Percentiles rank a stretch among this genome's conserved stretches.
Conservation (phyloP, 2,797 vertebrate species). For the Erethizon dorsatum region DNA sequence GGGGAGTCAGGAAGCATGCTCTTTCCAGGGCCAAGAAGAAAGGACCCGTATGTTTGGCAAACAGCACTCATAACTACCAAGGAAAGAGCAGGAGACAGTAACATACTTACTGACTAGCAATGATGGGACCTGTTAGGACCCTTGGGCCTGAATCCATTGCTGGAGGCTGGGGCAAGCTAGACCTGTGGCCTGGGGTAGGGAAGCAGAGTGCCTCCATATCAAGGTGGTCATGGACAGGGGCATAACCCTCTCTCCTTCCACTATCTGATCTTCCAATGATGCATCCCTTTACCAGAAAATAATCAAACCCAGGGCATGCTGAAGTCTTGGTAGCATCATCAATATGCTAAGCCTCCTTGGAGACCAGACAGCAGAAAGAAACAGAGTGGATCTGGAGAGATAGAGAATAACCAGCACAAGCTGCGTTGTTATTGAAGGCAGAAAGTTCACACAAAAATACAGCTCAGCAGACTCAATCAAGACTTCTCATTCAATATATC, state of each 20-base stretch:
- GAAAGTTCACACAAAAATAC: background rate
- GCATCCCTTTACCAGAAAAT: background rate
- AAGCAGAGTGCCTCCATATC: background rate
- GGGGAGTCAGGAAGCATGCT: background rate
- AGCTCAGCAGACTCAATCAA: background rate
- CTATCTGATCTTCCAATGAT: fast-evolving
- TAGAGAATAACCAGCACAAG: fast-evolving
- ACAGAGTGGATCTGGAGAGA: background rate
- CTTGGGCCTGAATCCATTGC: fast-evolving
- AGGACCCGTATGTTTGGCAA: background rate
- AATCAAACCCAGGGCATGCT: fast-evolving
- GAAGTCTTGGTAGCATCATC: background rate
- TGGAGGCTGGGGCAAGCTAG: too few relatives aligned
- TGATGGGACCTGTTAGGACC: background rate
- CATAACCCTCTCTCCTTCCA: background rate
- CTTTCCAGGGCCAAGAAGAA: background rate
- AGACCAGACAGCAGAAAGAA: background rate
- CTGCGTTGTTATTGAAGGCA: background rate
- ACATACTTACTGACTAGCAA: fast-evolving
- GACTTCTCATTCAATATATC: background rate
- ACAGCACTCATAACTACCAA: fast-evolving
- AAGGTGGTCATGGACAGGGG: background rate
- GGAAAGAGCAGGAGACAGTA: fast-evolving
- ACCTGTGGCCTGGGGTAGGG: background rate
- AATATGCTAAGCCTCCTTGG: too few relatives aligned